These are phyloP conservation scores for Subacronicta megacephala DNA, from an alignment of 2,888 invertebrate genomes.

Conservation along the genomic window DNA sequence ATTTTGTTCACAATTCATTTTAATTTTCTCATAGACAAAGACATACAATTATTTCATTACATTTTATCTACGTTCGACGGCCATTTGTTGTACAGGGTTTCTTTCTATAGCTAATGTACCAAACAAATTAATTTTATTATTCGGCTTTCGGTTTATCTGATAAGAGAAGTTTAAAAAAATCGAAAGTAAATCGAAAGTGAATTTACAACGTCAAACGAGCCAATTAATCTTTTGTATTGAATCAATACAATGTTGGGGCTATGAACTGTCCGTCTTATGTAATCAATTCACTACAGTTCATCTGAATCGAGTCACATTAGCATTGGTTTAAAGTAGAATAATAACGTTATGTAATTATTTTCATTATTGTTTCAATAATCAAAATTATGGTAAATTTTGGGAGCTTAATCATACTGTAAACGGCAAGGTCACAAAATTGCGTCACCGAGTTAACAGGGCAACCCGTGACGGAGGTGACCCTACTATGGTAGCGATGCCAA, in stretches of 20 bases:
- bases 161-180: constrained; percentile 58
- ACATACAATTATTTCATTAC: constrained; percentile 2
- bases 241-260: constrained; percentile 32
- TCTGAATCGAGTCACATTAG: constrained; percentile 21
- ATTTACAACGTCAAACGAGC: constrained; percentile 61
- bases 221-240: constrained; percentile 62
- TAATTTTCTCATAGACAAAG: constrained; percentile 2
- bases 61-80: constrained; percentile 3
- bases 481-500: constrained; percentile 82
- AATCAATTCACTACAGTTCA: constrained; percentile 49
- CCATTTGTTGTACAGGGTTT: constrained; percentile 7
- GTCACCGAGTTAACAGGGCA: constrained; percentile 63
- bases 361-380: constrained; percentile 12
- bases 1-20: constrained; percentile 29
- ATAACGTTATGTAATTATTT: constrained; percentile 40
- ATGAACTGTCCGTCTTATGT: constrained; percentile 53
- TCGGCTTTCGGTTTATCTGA: constrained; percentile 56
- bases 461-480: constrained; percentile 79
- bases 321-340: constrained; percentile 11
- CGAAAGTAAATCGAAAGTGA: constrained; percentile 68
- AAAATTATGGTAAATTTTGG: constrained; percentile 27
- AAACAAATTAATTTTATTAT: constrained; percentile 58
- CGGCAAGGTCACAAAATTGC: constrained; percentile 54
- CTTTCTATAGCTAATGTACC: constrained; percentile 38
- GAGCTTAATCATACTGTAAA: constrained; percentile 55